A percentile compares a stretch with the other conserved stretches of the same genome.
Evolutionary conservation across 2,797 vertebrate species (phyloP).

Genomic region (Meriones psammophilus): DNA sequence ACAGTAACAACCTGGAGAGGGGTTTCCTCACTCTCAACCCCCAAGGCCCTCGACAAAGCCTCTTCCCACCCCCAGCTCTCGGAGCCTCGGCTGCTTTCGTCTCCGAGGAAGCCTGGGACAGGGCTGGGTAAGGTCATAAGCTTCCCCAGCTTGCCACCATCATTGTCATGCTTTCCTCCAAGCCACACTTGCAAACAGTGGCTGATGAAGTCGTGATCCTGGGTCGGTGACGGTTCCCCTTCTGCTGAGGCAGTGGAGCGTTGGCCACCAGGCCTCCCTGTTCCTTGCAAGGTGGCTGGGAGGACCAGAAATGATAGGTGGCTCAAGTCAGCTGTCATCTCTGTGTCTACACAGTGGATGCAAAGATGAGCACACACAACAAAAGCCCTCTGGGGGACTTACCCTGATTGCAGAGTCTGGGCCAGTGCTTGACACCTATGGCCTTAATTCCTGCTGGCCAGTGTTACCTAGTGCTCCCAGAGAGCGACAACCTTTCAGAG

Average conservation of each 20-base stretch:
- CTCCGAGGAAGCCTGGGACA: not conserved
- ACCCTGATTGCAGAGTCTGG: not conserved
- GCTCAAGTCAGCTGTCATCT: not conserved
- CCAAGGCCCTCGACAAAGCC: not conserved
- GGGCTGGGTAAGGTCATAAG: not conserved
- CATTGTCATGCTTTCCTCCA: not conserved
- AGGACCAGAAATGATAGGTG: not conserved
- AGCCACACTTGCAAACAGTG: not conserved
- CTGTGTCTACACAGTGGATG: not conserved
- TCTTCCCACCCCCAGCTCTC: too few species aligned
- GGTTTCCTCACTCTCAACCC: not conserved
- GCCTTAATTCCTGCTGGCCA: not conserved
- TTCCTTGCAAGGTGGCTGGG: not conserved
- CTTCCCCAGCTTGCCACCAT: not conserved
- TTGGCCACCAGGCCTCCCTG: not conserved
- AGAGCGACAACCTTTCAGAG: not conserved
- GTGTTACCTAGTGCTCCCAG: too few species aligned
- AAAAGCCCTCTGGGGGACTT: too few species aligned
- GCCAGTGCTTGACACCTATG: not conserved
- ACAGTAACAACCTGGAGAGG: not conserved
- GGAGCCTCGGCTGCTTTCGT: not conserved
- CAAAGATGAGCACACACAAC: not conserved
- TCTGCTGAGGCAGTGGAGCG: not conserved
- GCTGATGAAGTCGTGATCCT: not conserved
- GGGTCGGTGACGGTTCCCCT: not conserved